A percentile compares a stretch with the other conserved stretches of the same genome.
Conservation (phyloP, 37 sponge, comb jelly and placozoan species). For the Chondrosia reniformis region DNA sequence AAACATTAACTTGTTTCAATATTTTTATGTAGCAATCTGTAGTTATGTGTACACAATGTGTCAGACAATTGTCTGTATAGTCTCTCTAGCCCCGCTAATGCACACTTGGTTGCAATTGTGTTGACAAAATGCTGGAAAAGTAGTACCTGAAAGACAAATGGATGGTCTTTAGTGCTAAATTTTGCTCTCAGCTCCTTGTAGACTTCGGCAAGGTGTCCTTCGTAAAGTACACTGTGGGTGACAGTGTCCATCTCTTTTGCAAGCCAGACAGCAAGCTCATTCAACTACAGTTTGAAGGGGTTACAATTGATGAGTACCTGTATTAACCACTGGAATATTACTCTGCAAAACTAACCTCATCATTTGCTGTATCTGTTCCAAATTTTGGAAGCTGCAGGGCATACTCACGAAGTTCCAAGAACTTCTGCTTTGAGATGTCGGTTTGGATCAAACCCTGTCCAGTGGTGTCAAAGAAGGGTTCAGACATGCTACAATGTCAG, state of each 20-base stretch:
- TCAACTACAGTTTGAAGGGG: constrained; percentile 8
- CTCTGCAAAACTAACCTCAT: neutral
- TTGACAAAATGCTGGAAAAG: too few relatives aligned
- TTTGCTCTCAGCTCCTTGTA: constrained; percentile 19
- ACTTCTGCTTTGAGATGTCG: constrained; percentile 24
- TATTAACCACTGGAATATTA: neutral
- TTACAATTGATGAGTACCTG: neutral
- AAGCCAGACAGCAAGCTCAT: constrained; percentile 39
- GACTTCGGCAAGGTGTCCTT: constrained; percentile 11
- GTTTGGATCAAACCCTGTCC: constrained; percentile 28
- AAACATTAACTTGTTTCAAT: too few relatives aligned
- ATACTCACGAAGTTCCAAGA: constrained; percentile 31
- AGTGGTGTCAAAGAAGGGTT: constrained; percentile 45
- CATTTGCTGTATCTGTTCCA: constrained; percentile 40
- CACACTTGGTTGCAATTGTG: too few relatives aligned
- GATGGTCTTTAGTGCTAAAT: constrained; percentile 6
- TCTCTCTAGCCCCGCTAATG: too few relatives aligned
- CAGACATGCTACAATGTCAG: constrained; percentile 25
- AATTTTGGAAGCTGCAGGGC: constrained; percentile 47
- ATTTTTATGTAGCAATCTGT: too few relatives aligned
- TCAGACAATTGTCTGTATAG: too few relatives aligned
- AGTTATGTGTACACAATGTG: too few relatives aligned
- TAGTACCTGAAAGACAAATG: constrained; percentile 40
- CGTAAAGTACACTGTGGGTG: constrained; percentile 28
- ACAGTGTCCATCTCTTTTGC: constrained; percentile 34